A percentile compares a stretch with the other conserved stretches of the same genome.
Evolutionary conservation across 2,888 invertebrate genomes (phyloP).

Genomic region (Aphodius sticticus): DNA sequence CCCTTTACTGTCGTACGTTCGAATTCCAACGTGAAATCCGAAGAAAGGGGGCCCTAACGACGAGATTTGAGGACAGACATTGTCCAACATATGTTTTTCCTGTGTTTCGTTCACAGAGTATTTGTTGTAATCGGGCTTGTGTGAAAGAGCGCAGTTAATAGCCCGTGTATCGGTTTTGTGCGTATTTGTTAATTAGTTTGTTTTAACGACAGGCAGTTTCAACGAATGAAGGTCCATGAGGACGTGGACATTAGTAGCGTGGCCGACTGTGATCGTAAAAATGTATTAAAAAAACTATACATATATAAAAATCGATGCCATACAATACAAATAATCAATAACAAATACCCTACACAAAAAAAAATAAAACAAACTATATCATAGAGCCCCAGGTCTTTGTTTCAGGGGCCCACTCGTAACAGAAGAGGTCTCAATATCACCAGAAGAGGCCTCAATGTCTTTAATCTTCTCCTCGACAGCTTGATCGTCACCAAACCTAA

Average conservation of each 20-base stretch:
- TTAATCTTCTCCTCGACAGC: too few species aligned
- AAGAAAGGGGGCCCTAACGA: neutral
- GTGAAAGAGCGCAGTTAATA: too few species aligned
- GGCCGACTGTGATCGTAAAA: conserved; percentile 27
- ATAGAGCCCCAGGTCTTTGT: neutral
- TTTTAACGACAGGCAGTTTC: neutral
- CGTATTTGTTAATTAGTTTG: neutral
- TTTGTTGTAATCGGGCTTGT: too few species aligned
- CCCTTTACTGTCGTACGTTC: conserved; percentile 5
- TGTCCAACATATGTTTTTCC: too few species aligned
- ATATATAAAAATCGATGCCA: neutral
- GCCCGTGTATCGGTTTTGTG: too few species aligned
- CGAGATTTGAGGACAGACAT: too few species aligned
- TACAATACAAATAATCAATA: neutral
- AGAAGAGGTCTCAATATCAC: neutral
- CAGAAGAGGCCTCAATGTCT: too few species aligned
- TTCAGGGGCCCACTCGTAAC: neutral
- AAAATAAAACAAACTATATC: neutral
- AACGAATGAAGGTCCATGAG: conserved; percentile 11
- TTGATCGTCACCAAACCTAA: too few species aligned
- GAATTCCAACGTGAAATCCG: neutral
- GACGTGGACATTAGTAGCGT: conserved; percentile 22
- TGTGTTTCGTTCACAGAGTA: too few species aligned
- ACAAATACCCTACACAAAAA: neutral
- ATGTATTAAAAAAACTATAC: neutral